A percentile compares a stretch with the other conserved stretches of the same genome.
phyloP scores from a whole-genome alignment of 2,888 invertebrate genomes.

The Nephrotoma appendiculata region DNA sequence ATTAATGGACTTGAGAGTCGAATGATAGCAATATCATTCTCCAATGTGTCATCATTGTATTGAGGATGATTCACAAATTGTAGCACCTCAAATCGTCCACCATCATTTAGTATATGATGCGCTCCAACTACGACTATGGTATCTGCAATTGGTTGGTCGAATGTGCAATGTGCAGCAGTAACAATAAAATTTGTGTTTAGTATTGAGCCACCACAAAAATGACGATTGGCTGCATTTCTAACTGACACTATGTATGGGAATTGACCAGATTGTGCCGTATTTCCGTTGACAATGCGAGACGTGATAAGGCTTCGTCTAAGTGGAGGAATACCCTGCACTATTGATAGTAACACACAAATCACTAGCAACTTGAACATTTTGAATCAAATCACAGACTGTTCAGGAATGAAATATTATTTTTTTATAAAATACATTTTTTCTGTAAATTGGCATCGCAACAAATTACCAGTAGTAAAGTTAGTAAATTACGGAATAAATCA shows the following conservation, averaged over 20 bases:
- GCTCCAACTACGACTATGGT: constrained; percentile 6
- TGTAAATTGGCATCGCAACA: not conserved
- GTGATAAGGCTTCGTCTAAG: not conserved
- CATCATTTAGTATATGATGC: not conserved
- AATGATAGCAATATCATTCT: constrained; percentile 8
- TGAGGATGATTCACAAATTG: constrained; percentile 8
- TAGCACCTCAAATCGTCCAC: not conserved
- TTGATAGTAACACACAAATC: not conserved
- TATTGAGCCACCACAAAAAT: constrained; percentile 19
- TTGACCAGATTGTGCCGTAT: constrained; percentile 13
- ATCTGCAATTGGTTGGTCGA: not conserved
- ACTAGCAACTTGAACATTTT: not conserved
- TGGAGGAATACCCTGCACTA: not conserved
- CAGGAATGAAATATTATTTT: not conserved
- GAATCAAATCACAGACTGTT: not conserved
- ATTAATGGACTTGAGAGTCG: not conserved
- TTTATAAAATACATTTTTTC: not conserved
- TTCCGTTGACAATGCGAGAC: constrained; percentile 17
- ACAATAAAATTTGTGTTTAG: constrained; percentile 15
- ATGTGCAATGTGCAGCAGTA: constrained; percentile 18
- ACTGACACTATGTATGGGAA: constrained; percentile 17
- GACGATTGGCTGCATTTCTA: constrained; percentile 11
- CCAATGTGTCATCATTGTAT: not conserved
- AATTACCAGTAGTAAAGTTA: not conserved
- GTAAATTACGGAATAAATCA: not conserved